Evolutionary conservation across 2,113 vertebrate species (phyloP).

Genomic region (Fukomys damarensis): DNA sequence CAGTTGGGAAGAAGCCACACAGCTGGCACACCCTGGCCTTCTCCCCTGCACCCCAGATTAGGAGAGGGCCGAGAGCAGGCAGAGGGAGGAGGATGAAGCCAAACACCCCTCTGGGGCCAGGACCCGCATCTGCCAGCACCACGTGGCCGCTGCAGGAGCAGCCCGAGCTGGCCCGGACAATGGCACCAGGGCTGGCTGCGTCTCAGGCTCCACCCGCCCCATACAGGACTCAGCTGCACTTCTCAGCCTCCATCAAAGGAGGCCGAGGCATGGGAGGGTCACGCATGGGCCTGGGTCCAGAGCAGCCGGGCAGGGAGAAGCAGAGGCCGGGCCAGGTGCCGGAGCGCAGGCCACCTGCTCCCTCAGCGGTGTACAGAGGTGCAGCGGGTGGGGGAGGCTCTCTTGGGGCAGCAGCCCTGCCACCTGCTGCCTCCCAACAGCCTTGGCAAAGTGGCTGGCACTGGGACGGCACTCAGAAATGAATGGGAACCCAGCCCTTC

Average conservation of each 20-base stretch:
- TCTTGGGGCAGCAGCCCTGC: not conserved
- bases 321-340: not conserved
- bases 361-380: no score
- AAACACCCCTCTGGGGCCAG: not conserved
- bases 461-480: not conserved
- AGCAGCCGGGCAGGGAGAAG: slow-evolving; percentile 8
- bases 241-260: slow-evolving; percentile 57
- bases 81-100: not conserved
- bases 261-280: not conserved
- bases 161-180: not conserved
- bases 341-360: slow-evolving; percentile 46
- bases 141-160: fast-evolving
- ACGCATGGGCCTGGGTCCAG: slow-evolving; percentile 54
- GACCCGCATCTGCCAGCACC: not conserved
- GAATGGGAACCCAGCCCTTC: not conserved
- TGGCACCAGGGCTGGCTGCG: not conserved
- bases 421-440: not conserved
- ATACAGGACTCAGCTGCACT: slow-evolving; percentile 68
- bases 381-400: no score
- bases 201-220: slow-evolving; percentile 44
- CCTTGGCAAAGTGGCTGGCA: not conserved
- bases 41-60: not conserved
- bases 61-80: not conserved
- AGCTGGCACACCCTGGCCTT: not conserved
- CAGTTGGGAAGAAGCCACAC: slow-evolving; percentile 72